A percentile compares a stretch with the other conserved stretches of the same genome.
These are phyloP conservation scores for Aphis craccivora DNA, from an alignment of 1,140 invertebrate species.

Conservation along the genomic window DNA sequence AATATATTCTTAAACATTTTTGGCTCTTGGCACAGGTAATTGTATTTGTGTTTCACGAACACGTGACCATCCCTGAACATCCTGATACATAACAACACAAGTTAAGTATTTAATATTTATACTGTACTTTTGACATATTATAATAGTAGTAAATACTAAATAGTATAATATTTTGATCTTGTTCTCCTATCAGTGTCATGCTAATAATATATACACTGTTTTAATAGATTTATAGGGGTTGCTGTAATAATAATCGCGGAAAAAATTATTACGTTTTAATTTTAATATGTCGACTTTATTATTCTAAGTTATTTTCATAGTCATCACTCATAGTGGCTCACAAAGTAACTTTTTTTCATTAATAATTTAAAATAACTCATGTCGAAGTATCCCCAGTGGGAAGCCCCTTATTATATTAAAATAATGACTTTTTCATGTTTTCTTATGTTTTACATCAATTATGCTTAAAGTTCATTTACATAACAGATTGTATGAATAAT, in stretches of 20 bases:
- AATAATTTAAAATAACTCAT: conserved; percentile 3
- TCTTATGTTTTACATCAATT: not conserved
- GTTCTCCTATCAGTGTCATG: not conserved
- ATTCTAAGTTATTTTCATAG: not conserved
- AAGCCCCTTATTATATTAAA: not conserved
- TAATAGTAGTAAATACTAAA: not conserved
- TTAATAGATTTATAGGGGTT: not conserved
- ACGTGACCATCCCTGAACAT: too few relatives aligned
- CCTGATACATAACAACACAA: too few relatives aligned
- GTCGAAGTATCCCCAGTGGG: not conserved
- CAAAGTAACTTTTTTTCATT: not conserved
- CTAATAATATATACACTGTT: not conserved
- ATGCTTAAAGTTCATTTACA: not conserved
- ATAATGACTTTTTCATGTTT: not conserved
- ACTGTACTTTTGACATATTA: not conserved
- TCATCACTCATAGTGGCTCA: not conserved
- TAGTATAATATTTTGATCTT: not conserved
- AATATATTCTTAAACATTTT: too few relatives aligned
- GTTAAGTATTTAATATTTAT: not conserved
- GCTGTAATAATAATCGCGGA: not conserved
- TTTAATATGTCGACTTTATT: not conserved
- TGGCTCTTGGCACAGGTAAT: too few relatives aligned
- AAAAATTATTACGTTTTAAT: not conserved
- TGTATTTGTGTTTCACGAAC: too few relatives aligned
- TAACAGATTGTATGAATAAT: not conserved